These are phyloP conservation scores for Aurelia sp. DNA, from an alignment of 30 jellyfish, hydroid and myxozoan species.

Conservation along the genomic window DNA sequence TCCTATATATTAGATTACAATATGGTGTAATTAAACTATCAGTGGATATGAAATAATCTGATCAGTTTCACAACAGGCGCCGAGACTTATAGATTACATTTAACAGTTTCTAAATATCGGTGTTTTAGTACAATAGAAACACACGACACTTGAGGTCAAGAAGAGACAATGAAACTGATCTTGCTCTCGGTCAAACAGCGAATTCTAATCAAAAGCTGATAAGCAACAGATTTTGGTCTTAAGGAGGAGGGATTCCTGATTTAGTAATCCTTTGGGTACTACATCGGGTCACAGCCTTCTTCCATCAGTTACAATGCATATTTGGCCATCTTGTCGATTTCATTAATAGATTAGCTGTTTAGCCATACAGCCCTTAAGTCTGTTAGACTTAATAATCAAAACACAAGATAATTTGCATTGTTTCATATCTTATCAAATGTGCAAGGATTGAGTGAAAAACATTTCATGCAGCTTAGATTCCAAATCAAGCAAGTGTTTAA, in stretches of 20 bases:
- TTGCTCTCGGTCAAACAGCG: neutral
- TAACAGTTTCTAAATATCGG: constrained; percentile 38
- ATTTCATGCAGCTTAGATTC: no score
- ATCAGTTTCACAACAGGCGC: constrained; percentile 74
- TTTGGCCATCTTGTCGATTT: constrained; percentile 2
- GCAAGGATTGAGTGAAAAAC: no score
- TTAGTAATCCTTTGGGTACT: neutral
- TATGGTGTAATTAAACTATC: constrained; percentile 69
- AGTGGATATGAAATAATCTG: constrained; percentile 56
- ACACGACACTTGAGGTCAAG: constrained; percentile 21
- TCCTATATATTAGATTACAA: constrained; percentile 55
- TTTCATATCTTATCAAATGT: neutral
- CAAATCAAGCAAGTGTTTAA: no score
- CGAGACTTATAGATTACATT: constrained; percentile 51
- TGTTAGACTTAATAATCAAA: neutral
- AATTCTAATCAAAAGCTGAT: neutral
- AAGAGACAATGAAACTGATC: neutral
- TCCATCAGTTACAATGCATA: neutral
- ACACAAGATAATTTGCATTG: neutral
- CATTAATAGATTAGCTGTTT: neutral
- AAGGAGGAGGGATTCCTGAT: constrained; percentile 39
- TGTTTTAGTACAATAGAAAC: constrained; percentile 34
- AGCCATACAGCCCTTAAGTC: neutral
- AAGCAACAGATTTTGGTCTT: constrained; percentile 5
- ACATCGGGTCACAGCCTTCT: constrained; percentile 23